These are phyloP conservation scores for Ovis aries DNA, from an alignment of 2,113 vertebrate species.

Conservation along the genomic window ARS-UI_Ramb_v3.0 NC_056063.1:18024501-18025000, in stretches of 20 bases:
- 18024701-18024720: background rate
- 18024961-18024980: background rate
- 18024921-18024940: background rate
- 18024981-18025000: background rate
- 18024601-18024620: background rate
- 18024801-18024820: background rate
- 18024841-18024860: background rate
- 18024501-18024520: background rate
- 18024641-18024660: background rate
- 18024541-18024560: background rate
- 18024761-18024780: background rate
- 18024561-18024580: background rate
- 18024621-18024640: background rate
- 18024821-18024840: background rate
- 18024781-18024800: background rate
- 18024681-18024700: background rate
- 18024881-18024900: background rate
- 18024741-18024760: background rate
- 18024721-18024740: background rate
- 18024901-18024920: background rate
- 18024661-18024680: background rate
- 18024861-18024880: background rate
- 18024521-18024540: background rate
- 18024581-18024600: background rate
- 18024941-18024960: background rate